Evolutionary conservation across 92 coral and sea anemone genomes (phyloP).

Genomic region (Epizoanthus illoricatus): DNA sequence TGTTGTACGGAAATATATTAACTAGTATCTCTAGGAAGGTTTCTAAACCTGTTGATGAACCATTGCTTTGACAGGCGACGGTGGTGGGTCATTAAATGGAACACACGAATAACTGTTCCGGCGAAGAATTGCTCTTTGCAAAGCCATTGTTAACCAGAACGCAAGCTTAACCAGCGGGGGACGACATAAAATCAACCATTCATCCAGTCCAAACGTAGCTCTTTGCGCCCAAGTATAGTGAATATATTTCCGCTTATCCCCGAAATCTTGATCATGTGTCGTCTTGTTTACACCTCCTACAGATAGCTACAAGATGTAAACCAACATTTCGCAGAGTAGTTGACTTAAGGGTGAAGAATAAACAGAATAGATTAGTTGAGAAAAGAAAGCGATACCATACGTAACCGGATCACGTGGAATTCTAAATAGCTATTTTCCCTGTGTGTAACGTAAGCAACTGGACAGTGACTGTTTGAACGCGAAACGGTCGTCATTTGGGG

Average conservation of each 20-base stretch:
- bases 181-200: not conserved
- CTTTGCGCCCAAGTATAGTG: slow-evolving; percentile 4
- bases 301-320: not conserved
- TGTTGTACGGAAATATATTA: slow-evolving; percentile 16
- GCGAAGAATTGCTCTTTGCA: slow-evolving; percentile 38
- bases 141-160: slow-evolving; percentile 30
- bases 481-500: no score
- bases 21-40: slow-evolving; percentile 29
- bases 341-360: not conserved
- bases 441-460: slow-evolving; percentile 28
- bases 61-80: slow-evolving; percentile 31
- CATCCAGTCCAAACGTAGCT: slow-evolving; percentile 13
- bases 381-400: slow-evolving; percentile 21
- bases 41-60: slow-evolving; percentile 29
- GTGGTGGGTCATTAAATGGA: slow-evolving; percentile 27
- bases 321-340: slow-evolving; percentile 14
- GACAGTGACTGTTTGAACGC: no score
- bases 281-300: slow-evolving; percentile 8
- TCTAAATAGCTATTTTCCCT: not conserved
- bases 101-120: slow-evolving; percentile 30
- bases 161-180: slow-evolving; percentile 16
- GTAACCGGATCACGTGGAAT: slow-evolving; percentile 41
- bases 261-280: not conserved
- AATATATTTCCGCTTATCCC: slow-evolving; percentile 16
- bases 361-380: slow-evolving; percentile 12